Evolutionary conservation across 2,888 invertebrate species (phyloP).

Genomic region (Cyclophora punctaria): DNA sequence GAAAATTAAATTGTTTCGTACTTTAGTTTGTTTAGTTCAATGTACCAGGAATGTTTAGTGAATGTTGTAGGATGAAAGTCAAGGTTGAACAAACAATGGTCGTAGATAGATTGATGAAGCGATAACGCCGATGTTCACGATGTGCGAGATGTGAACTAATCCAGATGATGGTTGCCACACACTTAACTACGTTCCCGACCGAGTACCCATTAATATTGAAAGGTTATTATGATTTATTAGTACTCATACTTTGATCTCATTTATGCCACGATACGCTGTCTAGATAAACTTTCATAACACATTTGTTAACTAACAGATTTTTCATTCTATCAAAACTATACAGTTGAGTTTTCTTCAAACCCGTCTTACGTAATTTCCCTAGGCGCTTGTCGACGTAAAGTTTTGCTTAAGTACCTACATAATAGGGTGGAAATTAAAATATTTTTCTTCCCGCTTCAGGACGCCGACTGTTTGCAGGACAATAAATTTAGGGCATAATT

Average conservation of each 20-base stretch:
- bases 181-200: neutral
- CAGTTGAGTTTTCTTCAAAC: no score
- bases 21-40: constrained; percentile 2
- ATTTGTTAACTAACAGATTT: no score
- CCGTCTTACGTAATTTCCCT: no score
- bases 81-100: constrained; percentile 29
- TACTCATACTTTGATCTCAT: no score
- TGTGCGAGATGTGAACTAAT: constrained; percentile 27
- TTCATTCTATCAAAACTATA: no score
- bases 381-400: no score
- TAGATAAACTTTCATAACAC: neutral
- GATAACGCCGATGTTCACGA: constrained; percentile 25
- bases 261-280: constrained; percentile 4
- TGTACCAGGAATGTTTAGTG: constrained; percentile 14
- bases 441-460: neutral
- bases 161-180: constrained; percentile 18
- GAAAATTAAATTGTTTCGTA: constrained; percentile 6
- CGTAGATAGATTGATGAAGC: constrained; percentile 30
- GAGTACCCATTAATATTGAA: no score
- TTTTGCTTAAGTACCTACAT: no score
- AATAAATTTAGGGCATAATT: constrained; percentile 60
- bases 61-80: constrained; percentile 19
- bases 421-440: neutral
- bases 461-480: constrained; percentile 27
- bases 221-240: no score